Base-by-base conservation (phyloP, 2,888 invertebrate species). In the Trisateles emortualis region DNA sequence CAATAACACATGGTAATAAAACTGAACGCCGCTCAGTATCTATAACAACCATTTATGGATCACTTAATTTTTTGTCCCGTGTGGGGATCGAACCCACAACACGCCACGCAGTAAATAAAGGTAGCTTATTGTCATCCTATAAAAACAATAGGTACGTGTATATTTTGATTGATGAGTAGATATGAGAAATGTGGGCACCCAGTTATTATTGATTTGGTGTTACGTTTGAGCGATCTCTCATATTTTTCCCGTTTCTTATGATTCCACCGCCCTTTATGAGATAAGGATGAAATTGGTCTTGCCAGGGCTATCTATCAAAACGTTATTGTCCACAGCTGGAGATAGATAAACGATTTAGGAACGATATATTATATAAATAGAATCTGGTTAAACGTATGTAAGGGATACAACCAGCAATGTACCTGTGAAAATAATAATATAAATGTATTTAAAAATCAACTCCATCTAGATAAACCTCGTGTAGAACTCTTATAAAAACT, bases 101-200 rank as follows among this genome's bases (percentile, higher is more conserved):
- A n/a, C n/a, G n/a, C n/a, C n/a, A n/a, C n/a, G n/a, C n/a, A n/a
- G n/a, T n/a, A n/a, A n/a, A n/a, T 11, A 32, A 4, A 32, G 2
- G 3, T 4, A 4, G 4, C 29, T 29, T 9, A 13, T 11, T 10
- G 11, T 5, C 32, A 32, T 4, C 1, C 13, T 13, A 32, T 11
- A 5, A 11, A n/a, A 1, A 3, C 10, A 13, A 32, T 10, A 29
- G n/a, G 6, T 13, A 9, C 8, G 6, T 16, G 6, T 14, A 14
- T 14, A 14, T 33, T 17, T 17, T 63, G 66, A 66, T 63, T 26
- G 66, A 66, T 66, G 63, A 33, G 49, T 13, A 9, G n/a, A 22
- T 47, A 35, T 32, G 32, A 5, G 13, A 5, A 5, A 14, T 33
- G 8, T 33, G 14, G 33, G 6, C 13, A 6, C 11, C 3, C 16